Base-by-base conservation (phyloP, 2,113 vertebrate genomes). In the Nansenia antarctica region DNA sequence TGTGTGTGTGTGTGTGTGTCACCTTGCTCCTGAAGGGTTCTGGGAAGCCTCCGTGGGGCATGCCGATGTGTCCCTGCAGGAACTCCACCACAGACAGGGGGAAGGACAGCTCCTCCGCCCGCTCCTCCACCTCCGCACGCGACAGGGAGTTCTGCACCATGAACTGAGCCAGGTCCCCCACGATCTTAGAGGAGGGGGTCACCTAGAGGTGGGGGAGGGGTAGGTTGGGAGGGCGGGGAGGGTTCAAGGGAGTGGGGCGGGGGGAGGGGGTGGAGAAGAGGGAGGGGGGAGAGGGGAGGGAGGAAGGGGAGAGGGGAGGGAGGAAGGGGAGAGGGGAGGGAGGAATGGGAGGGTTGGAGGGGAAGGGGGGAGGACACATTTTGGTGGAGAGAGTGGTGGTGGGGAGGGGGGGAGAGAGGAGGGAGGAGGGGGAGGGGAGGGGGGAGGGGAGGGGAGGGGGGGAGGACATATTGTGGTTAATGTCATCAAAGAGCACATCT, bases 161-260 rank as follows among this genome's bases (percentile, higher is more conserved):
- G 87, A 98, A 98, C 92, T 98, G 96, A 0, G 96, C 96, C 89
- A 98, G 85, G 86, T 98, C 96, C 0, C 96, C 96, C 65, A 98
- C 96, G 1, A 98, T 97, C 92, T 98, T 98, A 0, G 96, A 98
- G 7, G 94, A 93, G 0, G 96, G 96, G 0, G 96, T 98, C 84
- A 98, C 96, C 96, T 94, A 62, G 37, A 30, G 18, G 20, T 4
- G 5, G 22, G 11, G 11, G 20, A 11, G 11, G 11, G 20, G 5
- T 5, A 0, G 61, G 18, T 18, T 9, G 52, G 9, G 18, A 7
- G 22, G 45, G 29, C 32, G 14, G 14, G 54, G 11, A n/a, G 47
- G 18, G 5, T 37, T 11, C 35, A 5, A 24, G 20, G 11, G 11
- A 26, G 5, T 5, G 0, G 61, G 18, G 20, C 9, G 52, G 9